Conservation (phyloP, 2,113 vertebrate species). For the Mohoua ochrocephala region DNA sequence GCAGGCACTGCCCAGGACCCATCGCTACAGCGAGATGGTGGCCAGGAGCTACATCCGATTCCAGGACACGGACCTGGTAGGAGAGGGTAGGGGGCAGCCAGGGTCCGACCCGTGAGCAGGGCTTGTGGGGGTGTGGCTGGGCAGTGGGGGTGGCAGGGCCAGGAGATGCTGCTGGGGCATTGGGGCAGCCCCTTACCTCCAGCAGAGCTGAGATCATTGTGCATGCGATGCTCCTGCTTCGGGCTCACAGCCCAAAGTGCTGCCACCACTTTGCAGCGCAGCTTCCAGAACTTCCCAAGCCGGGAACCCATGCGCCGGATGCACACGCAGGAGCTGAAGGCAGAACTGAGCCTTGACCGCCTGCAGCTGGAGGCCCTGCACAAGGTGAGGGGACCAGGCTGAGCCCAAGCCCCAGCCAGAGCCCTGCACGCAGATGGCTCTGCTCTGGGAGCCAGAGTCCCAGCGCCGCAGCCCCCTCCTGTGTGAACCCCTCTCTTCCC, state of each 20-base stretch:
- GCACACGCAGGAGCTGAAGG: constrained; percentile 74
- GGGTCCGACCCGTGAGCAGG: rapidly evolving
- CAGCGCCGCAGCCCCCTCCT: rapidly evolving
- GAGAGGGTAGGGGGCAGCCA: background rate
- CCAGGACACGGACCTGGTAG: constrained; percentile 83
- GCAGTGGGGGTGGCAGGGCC: background rate
- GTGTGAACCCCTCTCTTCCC: background rate
- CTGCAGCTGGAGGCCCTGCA: constrained; percentile 85
- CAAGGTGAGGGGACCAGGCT: constrained; percentile 73
- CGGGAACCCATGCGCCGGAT: constrained; percentile 78
- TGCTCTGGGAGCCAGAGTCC: background rate
- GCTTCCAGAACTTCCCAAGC: constrained; percentile 67
- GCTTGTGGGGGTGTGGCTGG: background rate
- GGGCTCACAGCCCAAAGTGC: background rate
- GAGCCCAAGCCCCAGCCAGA: background rate
- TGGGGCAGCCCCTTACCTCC: background rate
- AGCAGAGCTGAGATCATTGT: rapidly evolving
- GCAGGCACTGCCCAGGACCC: constrained; percentile 41
- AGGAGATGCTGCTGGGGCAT: rapidly evolving
- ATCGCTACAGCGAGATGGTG: constrained; percentile 75
- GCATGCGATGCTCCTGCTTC: rapidly evolving
- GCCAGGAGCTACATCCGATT: constrained; percentile 79
- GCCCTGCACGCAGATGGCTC: rapidly evolving
- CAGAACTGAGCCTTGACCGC: constrained; percentile 75
- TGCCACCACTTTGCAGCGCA: constrained; percentile 54